Base-by-base conservation (phyloP, 2,113 vertebrate species). In the Gorsachius goisagi region DNA sequence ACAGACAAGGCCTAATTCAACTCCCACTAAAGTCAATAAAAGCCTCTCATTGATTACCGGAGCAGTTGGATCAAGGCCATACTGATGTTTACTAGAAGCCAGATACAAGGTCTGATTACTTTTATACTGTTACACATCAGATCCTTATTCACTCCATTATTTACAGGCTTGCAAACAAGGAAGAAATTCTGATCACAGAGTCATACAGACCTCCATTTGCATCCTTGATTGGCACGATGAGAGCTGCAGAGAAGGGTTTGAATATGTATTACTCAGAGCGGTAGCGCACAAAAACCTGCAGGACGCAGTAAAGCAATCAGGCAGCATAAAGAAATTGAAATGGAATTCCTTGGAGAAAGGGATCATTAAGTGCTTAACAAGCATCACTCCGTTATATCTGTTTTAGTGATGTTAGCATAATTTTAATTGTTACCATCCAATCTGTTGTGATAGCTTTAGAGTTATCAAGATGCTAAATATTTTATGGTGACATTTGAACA, bases 331-430 rank as follows among this genome's bases (percentile, higher is more conserved):
- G 95, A 95, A 95, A 94, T 89, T 85, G 96, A 97, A 96, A 96
- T 95, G 85, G 77, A 91, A 95, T 97, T 97, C 97, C 97, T 97
- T 69, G 75, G 97, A 98, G 97, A 98, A 97, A 64, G 87, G 94
- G 95, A 96, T 97, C 97, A 97, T 98, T 98, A 97, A 97, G 92
- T 95, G 95, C 93, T 98, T 98, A 98, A 97, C 95, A 97, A 98
- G 96, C 96, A 97, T 92, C 95, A 63, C 97, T 97, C 84, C 1
- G 76, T 94, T 97, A 63, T 97, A 97, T 97, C 97, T 97, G 87
- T 95, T 97, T 97, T 97, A 95, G 95, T 71, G 79, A 91, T 97
- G 85, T 95, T 96, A 94, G 94, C 90, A 93, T 94, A 89, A 97
- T 97, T 96, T 94, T 96, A 97, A 97, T 97, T 97, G 96, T 97